A percentile compares a stretch with the other conserved stretches of the same genome.
phyloP scores from a whole-genome alignment of 2,888 invertebrate genomes.

The Leucophora obtusa region DNA sequence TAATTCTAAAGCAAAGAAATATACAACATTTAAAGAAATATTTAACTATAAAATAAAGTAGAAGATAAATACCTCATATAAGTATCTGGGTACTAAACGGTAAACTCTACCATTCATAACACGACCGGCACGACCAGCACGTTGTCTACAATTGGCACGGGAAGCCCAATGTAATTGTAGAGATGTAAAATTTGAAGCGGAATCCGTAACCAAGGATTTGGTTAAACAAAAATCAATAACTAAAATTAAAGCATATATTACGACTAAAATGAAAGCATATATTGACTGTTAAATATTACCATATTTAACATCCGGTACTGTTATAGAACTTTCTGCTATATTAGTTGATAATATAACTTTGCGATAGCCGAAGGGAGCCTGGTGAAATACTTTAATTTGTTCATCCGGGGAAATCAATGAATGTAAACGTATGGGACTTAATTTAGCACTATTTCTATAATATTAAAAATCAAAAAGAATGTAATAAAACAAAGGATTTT shows the following conservation, averaged over 20 bases:
- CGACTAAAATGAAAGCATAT: constrained; percentile 35
- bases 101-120: constrained; percentile 92
- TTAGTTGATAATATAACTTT: constrained; percentile 94
- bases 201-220: constrained; percentile 88
- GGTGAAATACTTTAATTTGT: constrained; percentile 82
- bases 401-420: constrained; percentile 89
- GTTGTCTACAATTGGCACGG: constrained; percentile 91
- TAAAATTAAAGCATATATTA: constrained; percentile 56
- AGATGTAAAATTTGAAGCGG: constrained; percentile 83
- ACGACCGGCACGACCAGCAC: constrained; percentile 94
- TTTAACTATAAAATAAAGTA: neutral
- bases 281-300: constrained; percentile 61
- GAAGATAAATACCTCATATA: constrained; percentile 81
- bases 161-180: constrained; percentile 93
- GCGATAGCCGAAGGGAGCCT: constrained; percentile 78
- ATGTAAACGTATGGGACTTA: constrained; percentile 80
- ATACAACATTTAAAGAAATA: constrained; percentile 25
- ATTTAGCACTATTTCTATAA: constrained; percentile 64
- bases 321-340: constrained; percentile 95
- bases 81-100: constrained; percentile 84
- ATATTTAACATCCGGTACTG: constrained; percentile 92
- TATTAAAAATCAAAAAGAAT: neutral
- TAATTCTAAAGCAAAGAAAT: constrained; percentile 75
- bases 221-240: constrained; percentile 97
- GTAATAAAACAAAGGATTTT: neutral